Base-by-base conservation (phyloP, 2,113 vertebrate genomes). In the Oxyura jamaicensis region DNA sequence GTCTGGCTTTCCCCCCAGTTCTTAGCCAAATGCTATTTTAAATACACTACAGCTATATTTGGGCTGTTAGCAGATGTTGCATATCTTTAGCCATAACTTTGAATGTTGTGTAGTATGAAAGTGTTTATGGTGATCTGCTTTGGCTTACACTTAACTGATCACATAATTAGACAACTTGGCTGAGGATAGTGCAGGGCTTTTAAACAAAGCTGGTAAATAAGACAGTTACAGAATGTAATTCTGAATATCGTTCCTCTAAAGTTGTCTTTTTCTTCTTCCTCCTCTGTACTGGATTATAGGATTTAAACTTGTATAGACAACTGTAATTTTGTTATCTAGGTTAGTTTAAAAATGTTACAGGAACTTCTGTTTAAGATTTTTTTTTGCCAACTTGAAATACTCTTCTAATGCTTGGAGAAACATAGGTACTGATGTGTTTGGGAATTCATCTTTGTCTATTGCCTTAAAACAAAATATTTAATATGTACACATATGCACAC, bases 61-160 rank as follows among this genome's bases (percentile, higher is more conserved):
- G 12, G 31, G 10, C 52, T 75, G 19, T 42, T 65, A 36, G 0
- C 1, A 8, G 6, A 33, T 79, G 31, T 25, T 72, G 15, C 8
- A 82, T 60, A 13, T 41, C 48, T 93, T 65, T 44, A 81, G 17
- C 19, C 36, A 11, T 71, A 4, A 39, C 29, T 88, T 81, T 77
- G 74, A 53, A 35, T 33, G 18, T 4, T 62, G 33, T 9, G 3
- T 52, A 48, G 13, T 60, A 71, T 13, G 16, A 22, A 8, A 53
- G 11, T 10, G 7, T 52, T 85, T 25, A 5, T 63, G 13, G 7
- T 31, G 55, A 4, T 36, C 23, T 73, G 18, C 66, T 31, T 3
- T 86, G 15, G 10, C 18, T 86, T 2, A 35, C 6, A 7, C 31
- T 75, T 60, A 53, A 36, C 6, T 69, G 19, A 11, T n/a, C 69